These are phyloP conservation scores for Trididemnum nubilum DNA, from an alignment of 23 tunicate species.

Conservation along the genomic window DNA sequence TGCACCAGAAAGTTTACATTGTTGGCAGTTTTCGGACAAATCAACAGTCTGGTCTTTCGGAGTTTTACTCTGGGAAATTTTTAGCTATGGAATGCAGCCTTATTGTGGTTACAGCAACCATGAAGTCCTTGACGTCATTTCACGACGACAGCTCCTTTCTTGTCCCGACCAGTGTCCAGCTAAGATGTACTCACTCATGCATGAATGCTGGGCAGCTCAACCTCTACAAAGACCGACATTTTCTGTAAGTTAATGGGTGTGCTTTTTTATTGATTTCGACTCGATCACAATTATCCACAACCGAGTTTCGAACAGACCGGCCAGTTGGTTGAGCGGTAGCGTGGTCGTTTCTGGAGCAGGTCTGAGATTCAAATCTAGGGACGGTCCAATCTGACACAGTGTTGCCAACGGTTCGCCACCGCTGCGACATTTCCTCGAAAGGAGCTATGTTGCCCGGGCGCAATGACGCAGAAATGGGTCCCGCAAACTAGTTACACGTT, in stretches of 20 bases:
- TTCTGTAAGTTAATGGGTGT: constrained; percentile 61
- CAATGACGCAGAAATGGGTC: too few relatives aligned
- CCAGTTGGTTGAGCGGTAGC: too few relatives aligned
- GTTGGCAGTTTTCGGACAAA: constrained; percentile 78
- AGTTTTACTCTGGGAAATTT: constrained; percentile 94
- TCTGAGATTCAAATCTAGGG: too few relatives aligned
- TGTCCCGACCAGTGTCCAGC: constrained; percentile 99
- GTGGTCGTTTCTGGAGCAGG: too few relatives aligned
- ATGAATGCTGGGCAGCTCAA: constrained; percentile 81
- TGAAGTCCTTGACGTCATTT: constrained; percentile 83
- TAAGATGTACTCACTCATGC: constrained; percentile 86
- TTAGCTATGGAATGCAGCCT: constrained; percentile 87
- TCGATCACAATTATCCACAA: too few relatives aligned
- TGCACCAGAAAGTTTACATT: constrained; percentile 81
- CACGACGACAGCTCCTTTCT: constrained; percentile 66
- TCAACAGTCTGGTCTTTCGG: constrained; percentile 94
- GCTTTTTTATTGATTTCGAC: too few relatives aligned
- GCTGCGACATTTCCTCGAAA: too few relatives aligned
- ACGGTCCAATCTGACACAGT: too few relatives aligned
- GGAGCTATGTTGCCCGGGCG: too few relatives aligned
- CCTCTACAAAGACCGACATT: constrained; percentile 58
- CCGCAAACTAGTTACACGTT: too few relatives aligned
- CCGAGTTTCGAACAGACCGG: too few relatives aligned
- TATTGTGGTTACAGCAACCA: constrained; percentile 97
- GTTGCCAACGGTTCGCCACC: too few relatives aligned